Evolutionary conservation across 2,888 invertebrate species (phyloP), one percentile per base, ranked within the genome.

Genomic region (Tortrix viridana): DNA sequence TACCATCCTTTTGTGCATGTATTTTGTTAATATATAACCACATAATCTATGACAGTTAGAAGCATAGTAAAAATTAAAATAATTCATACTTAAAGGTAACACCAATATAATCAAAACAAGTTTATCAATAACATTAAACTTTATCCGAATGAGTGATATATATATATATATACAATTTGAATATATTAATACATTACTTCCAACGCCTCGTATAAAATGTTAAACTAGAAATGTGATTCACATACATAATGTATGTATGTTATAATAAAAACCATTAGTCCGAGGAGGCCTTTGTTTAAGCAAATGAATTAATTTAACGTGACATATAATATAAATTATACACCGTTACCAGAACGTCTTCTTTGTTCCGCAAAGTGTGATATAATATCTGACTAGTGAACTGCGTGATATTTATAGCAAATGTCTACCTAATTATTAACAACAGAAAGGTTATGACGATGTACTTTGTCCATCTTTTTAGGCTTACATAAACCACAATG

Each of bases 171-270:
- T 32, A 32, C 26, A 16, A 60, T 60, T 60, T 60, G 48, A 54
- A 60, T 60, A 60, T 55, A 32, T 60, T 54, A 60, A 60, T 60
- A 49, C 32, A 55, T 54, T 48, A 60, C 54, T 7, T 49, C 23
- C 26, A 60, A 60, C 19, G 54, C 19, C 43, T n/a, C 43, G 18
- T 26, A 48, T 55, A 48, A 48, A 57, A 54, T 32, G 38, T 23
- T 46, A 47, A 48, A 54, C 26, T 48, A 54, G 22, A 60, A 26
- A 55, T 60, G 41, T 60, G 60, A 60, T 55, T 60, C 54, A 60
- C 60, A 60, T 60, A 55, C 60, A 61, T 61, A 32, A 61, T 61
- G 55, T 55, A 61, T 61, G 60, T 55, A 16, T n/a, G 48, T 49
- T 44, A 61, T 49, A 54, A 61, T 61, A 61, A 37, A 52, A 49